Evolutionary conservation across 2,113 vertebrate genomes (phyloP), one percentile per base, ranked within the genome.

Genomic region (Apodemus speciosus): DNA sequence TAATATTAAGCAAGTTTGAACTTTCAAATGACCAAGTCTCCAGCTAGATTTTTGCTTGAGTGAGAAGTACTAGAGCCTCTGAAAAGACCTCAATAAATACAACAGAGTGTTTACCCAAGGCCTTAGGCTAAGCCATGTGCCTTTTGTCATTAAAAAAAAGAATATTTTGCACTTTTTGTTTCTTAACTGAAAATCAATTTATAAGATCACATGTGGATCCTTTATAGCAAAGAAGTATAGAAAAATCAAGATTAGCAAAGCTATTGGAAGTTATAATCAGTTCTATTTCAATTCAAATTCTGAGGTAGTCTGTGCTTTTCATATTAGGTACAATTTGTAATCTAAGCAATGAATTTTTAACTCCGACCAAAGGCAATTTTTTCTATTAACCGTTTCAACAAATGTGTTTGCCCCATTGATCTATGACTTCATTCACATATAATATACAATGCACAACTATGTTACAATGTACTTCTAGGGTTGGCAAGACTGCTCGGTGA

Each of bases 151-250:
- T 21, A 60, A 90, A 62, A 90, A 86, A 92, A 83, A 32, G 23
- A 66, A 64, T 72, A 27, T 35, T 16, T 88, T 49, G 20, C 43
- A 9, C 76, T 49, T 71, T 85, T 90, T 58, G 60, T 88, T 91
- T 91, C 46, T 94, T 87, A 89, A 79, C 14, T 43, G 66, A 91
- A 92, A 94, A 73, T 87, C 68, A 92, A 81, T 79, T 91, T 91
- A 51, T 87, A 73, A 95, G 51, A 89, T 91, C 72, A 56, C 60
- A 77, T 18, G 62, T 86, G 60, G 32, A 85, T 89, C 20, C 20
- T 10, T 91, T 95, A 80, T 20, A 89, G 68, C 38, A 90, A 92
- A 90, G 69, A 40, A 77, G 92, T 87, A 91, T 80, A 95, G 43
- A 80, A 92, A 92, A 95, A 85, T 80, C 46, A 96, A 87, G 18